These are phyloP conservation scores for Bombus breviceps DNA, from an alignment of 1,140 invertebrate genomes.

Conservation along the genomic window DNA sequence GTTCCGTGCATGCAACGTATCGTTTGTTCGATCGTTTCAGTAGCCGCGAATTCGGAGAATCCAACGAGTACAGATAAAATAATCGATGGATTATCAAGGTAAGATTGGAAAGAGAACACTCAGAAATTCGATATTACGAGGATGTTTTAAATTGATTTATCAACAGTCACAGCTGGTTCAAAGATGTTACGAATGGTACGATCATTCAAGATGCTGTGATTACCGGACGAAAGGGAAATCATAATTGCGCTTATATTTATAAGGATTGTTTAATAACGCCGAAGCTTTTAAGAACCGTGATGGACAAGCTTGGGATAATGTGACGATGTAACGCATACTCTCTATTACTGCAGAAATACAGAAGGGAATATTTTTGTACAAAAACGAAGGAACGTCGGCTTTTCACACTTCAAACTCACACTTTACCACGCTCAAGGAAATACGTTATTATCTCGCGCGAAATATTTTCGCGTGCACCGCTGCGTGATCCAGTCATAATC, in stretches of 20 bases:
- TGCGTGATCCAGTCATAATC: constrained; percentile 20
- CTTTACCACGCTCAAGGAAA: constrained; percentile 1
- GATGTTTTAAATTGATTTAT: neutral
- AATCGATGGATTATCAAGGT: constrained; percentile 79
- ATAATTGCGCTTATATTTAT: constrained; percentile 62
- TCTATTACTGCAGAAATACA: neutral
- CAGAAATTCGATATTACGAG: neutral
- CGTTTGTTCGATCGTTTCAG: constrained; percentile 74
- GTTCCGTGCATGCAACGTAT: constrained; percentile 75
- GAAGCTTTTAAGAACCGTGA: constrained; percentile 53
- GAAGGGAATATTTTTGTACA: constrained; percentile 2
- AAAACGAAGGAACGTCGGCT: neutral
- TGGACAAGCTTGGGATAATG: constrained; percentile 61
- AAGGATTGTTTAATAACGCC: constrained; percentile 58
- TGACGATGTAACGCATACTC: constrained; percentile 26
- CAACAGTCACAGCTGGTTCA: constrained; percentile 72
- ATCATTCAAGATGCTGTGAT: constrained; percentile 72
- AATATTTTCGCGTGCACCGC: constrained; percentile 54
- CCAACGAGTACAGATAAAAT: constrained; percentile 77
- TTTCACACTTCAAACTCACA: neutral
- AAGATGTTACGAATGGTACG: constrained; percentile 72
- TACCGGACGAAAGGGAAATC: constrained; percentile 56
- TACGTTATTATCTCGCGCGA: constrained; percentile 62
- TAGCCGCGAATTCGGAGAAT: constrained; percentile 61
- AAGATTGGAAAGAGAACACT: constrained; percentile 2